These are phyloP conservation scores for Drosophila nannoptera DNA, from an alignment of 1,140 invertebrate genomes.

Conservation along the genomic window DNA sequence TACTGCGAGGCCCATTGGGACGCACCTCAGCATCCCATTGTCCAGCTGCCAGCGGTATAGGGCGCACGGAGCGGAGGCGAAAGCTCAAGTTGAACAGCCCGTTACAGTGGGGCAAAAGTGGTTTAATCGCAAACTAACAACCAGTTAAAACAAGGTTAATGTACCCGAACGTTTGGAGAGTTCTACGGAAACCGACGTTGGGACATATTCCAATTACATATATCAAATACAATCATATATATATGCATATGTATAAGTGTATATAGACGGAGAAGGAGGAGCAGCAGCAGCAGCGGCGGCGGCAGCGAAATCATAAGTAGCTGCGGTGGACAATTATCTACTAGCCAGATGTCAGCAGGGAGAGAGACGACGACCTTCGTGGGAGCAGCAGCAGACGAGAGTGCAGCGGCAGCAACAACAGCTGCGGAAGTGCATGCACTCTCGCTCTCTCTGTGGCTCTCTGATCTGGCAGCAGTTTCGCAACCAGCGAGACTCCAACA, in stretches of 20 bases:
- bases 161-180: conserved; percentile 72
- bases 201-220: conserved; percentile 33
- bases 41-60: conserved; percentile 82
- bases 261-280: conserved; percentile 39
- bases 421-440: conserved; percentile 61
- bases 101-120: conserved; percentile 58
- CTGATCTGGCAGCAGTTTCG: conserved; percentile 32
- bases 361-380: conserved; percentile 53
- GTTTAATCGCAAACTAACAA: conserved; percentile 44
- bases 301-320: conserved; percentile 15
- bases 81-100: conserved; percentile 55
- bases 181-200: conserved; percentile 72
- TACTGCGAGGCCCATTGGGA: conserved; percentile 82
- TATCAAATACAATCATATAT: conserved; percentile 34
- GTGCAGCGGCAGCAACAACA: conserved; percentile 31
- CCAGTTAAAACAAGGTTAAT: conserved; percentile 65
- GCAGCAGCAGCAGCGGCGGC: conserved; percentile 5
- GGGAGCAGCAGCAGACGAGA: conserved; percentile 38
- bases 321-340: conserved; percentile 43
- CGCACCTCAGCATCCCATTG: conserved; percentile 80
- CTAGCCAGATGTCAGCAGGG: conserved; percentile 38
- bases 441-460: conserved; percentile 26
- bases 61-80: conserved; percentile 6
- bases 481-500: conserved; percentile 19
- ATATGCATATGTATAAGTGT: conserved; percentile 36